These are phyloP conservation scores for Palythoa heliodiscus DNA, from an alignment of 92 coral and sea anemone genomes.

Conservation along the genomic window DNA sequence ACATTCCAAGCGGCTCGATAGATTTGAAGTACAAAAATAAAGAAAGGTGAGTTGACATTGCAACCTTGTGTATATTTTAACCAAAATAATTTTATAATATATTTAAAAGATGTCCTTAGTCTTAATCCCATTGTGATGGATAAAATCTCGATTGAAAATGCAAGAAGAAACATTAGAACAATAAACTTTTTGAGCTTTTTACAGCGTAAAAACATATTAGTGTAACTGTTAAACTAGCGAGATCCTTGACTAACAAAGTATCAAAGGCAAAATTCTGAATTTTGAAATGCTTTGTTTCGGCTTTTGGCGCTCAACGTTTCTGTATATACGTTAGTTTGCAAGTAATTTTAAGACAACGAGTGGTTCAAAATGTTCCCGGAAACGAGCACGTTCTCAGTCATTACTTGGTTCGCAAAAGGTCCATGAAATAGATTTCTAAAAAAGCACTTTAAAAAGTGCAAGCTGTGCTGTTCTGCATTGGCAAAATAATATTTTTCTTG, in stretches of 20 bases:
- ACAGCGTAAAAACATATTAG: neutral
- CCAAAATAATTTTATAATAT: neutral
- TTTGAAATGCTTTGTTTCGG: too few species aligned
- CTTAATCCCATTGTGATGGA: neutral
- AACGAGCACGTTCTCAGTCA: too few species aligned
- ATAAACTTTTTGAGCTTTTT: neutral
- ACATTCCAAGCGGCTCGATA: slow-evolving; percentile 64
- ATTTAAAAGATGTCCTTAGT: neutral
- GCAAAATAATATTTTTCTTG: too few species aligned
- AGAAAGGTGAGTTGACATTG: slow-evolving; percentile 19
- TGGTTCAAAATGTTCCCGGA: too few species aligned
- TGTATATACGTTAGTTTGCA: too few species aligned
- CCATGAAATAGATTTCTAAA: too few species aligned
- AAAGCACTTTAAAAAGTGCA: too few species aligned
- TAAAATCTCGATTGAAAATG: neutral
- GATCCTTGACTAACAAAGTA: neutral
- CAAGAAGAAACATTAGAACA: neutral
- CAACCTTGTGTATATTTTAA: neutral
- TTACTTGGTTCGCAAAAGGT: too few species aligned
- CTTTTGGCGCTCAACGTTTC: too few species aligned
- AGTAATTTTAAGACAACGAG: too few species aligned
- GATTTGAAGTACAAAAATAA: slow-evolving; percentile 25
- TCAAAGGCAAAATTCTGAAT: neutral
- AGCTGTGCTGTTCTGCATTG: too few species aligned
- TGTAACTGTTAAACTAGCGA: neutral